A percentile compares a stretch with the other conserved stretches of the same genome.
Conservation (phyloP, 2,113 vertebrate genomes). For the Chlorocebus sabaeus region DNA sequence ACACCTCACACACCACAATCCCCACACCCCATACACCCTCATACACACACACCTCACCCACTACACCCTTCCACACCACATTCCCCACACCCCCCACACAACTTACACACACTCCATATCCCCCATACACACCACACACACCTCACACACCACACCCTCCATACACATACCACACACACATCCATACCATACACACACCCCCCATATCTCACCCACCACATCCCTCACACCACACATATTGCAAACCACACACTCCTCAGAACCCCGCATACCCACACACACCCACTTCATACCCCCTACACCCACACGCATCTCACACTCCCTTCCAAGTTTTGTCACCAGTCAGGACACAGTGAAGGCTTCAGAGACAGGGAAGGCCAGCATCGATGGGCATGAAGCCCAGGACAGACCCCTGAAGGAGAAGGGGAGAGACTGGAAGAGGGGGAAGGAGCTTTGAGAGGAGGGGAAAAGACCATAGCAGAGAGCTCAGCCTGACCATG, state of each 20-base stretch:
- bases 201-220: neutral
- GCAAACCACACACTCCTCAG: neutral
- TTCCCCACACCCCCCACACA: no score
- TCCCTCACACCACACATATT: neutral
- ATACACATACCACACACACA: neutral
- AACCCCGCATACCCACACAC: neutral
- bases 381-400: constrained; percentile 32
- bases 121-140: neutral
- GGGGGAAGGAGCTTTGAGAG: neutral
- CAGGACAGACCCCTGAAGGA: neutral
- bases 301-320: neutral
- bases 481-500: neutral
- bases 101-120: neutral
- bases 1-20: no score
- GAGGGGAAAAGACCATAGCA: neutral
- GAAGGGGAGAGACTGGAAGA: neutral
- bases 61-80: neutral
- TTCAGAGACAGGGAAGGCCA: constrained; percentile 37
- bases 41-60: neutral
- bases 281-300: neutral
- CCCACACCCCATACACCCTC: no score
- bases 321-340: neutral
- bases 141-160: accelerated
- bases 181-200: no score
- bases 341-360: constrained; percentile 45